phyloP scores from a whole-genome alignment of 2,888 invertebrate species.

The Netelia fuscicornis region DNA sequence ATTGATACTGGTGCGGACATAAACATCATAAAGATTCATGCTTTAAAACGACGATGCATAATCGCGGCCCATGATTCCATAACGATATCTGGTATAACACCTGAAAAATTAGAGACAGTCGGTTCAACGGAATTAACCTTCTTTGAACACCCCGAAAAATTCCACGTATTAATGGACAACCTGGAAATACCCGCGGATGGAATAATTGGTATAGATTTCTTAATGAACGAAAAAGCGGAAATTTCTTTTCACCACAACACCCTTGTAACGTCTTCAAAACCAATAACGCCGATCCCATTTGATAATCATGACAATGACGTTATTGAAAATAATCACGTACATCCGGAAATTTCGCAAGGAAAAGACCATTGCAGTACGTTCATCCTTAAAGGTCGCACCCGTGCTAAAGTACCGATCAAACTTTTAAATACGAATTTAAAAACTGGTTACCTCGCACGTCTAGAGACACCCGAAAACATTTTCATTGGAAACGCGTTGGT shows the following conservation, averaged over 20 bases:
- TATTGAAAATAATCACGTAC: no score
- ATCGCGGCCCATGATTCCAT: conserved; percentile 35
- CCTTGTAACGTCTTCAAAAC: background rate
- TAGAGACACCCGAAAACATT: no score
- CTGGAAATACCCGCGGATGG: conserved; percentile 35
- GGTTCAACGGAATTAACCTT: conserved; percentile 46
- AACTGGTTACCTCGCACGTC: no score
- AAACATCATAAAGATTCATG: conserved; percentile 34
- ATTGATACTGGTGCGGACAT: conserved; percentile 61
- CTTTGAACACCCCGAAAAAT: conserved; percentile 33
- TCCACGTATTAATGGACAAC: conserved; percentile 48
- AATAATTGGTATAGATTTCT: conserved; percentile 40
- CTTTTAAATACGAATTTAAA: no score
- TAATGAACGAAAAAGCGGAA: conserved; percentile 19
- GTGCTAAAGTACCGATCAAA: no score
- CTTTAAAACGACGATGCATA: conserved; percentile 18
- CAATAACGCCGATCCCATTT: conserved; percentile 10
- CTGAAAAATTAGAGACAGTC: conserved; percentile 29
- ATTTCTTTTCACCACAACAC: conserved; percentile 7
- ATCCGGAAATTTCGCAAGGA: no score
- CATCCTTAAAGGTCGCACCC: no score
- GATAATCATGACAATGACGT: background rate
- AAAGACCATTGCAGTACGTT: no score
- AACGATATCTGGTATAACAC: conserved; percentile 45
- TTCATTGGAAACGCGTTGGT: no score